These are phyloP conservation scores for Schmidtea mediterranea DNA, from an alignment of 1,140 invertebrate genomes.

Conservation along the genomic window DNA sequence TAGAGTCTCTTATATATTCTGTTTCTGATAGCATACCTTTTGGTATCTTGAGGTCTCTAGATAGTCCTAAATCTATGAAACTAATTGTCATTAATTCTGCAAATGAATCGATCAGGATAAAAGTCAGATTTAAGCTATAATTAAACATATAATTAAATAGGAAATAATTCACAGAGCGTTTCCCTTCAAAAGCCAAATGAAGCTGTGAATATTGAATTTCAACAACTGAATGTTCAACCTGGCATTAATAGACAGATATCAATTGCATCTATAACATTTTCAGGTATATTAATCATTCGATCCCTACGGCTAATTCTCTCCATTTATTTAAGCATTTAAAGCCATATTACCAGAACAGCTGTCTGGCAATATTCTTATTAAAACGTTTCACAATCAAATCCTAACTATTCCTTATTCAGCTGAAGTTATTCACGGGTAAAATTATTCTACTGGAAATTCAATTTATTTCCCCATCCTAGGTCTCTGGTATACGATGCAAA, in stretches of 20 bases:
- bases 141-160: too few relatives aligned
- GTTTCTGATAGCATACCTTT: slow-evolving; percentile 44
- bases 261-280: too few relatives aligned
- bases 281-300: not conserved
- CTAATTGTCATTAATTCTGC: not conserved
- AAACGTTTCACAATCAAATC: slow-evolving; percentile 25
- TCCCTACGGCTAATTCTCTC: slow-evolving; percentile 1
- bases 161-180: too few relatives aligned
- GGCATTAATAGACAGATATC: too few relatives aligned
- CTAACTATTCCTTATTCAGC: too few relatives aligned
- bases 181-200: too few relatives aligned
- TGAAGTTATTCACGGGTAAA: slow-evolving; percentile 11
- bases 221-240: too few relatives aligned
- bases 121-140: too few relatives aligned
- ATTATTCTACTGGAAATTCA: slow-evolving; percentile 7
- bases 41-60: slow-evolving; percentile 40
- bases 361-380: too few relatives aligned
- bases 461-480: slow-evolving; percentile 14
- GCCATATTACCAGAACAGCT: too few relatives aligned
- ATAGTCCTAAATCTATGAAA: slow-evolving; percentile 24
- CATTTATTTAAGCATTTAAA: slow-evolving; percentile 19
- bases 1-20: not conserved
- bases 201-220: too few relatives aligned
- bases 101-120: slow-evolving; percentile 1
- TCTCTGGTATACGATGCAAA: slow-evolving; percentile 26